phyloP scores from a whole-genome alignment of 2,113 vertebrate genomes.

The Tragelaphus scriptus region DNA sequence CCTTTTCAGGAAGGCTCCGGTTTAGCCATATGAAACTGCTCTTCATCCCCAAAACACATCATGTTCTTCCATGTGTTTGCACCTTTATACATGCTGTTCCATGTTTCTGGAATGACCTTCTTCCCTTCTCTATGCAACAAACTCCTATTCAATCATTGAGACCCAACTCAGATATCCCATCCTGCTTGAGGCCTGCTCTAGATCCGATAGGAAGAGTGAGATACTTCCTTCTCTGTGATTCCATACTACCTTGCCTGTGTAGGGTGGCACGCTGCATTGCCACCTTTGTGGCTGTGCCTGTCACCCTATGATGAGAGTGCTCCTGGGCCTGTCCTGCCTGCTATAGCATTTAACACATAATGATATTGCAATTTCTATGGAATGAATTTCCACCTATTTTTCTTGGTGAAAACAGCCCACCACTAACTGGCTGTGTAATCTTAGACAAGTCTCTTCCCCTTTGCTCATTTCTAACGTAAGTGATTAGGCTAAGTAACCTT shows the following conservation, averaged over 20 bases:
- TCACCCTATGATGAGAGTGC: rapidly evolving
- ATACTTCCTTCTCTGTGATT: not conserved
- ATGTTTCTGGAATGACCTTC: not conserved
- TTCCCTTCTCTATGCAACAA: not conserved
- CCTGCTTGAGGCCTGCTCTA: not conserved
- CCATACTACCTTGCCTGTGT: not conserved
- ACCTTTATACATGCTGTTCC: not conserved
- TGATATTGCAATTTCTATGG: not conserved
- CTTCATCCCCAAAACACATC: not conserved
- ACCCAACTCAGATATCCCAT: not conserved
- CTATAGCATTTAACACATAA: not conserved
- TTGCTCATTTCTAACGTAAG: constrained; percentile 8
- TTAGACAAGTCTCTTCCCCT: not conserved
- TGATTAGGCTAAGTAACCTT: constrained; percentile 6
- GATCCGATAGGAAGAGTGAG: not conserved
- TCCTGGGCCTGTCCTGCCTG: not conserved
- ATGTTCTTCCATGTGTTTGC: not conserved
- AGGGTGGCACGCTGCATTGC: not conserved
- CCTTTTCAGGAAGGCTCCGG: not conserved
- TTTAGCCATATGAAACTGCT: not conserved
- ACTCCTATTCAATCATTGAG: not conserved
- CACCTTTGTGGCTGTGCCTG: not conserved
- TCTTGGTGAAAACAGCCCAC: not conserved
- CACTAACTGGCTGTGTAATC: not conserved
- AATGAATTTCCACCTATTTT: not conserved